Evolutionary conservation across 2,113 vertebrate genomes (phyloP), one percentile per base, ranked within the genome.

Genomic region (Corythaeola cristata): DNA sequence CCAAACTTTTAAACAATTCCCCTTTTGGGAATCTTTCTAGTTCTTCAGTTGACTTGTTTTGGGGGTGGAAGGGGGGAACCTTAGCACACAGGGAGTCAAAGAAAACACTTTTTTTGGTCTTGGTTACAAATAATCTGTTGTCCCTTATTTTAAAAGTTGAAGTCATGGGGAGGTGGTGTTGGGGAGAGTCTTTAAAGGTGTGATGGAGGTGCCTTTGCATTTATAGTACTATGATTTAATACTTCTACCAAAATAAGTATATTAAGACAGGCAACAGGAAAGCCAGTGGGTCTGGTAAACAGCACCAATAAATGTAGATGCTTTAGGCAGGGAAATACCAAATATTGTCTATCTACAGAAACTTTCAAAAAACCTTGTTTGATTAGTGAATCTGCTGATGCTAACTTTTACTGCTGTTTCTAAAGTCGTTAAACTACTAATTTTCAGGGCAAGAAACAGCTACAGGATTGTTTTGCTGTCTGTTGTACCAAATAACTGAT

Each of bases 11-110:
- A 88, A 90, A 66, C 47, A 69, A 20, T 96, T 95, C 87, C 93
- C 75, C 94, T 95, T 97, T 96, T 82, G 95, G 94, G 93, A 95
- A 72, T 75, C 77, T 94, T 96, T 96, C 80, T 91, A 92, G 74
- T 69, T 55, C 73, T 96, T 95, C 76, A 68, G 50, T 71, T 72
- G 11, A 84, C 33, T 80, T 80, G 33, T 52, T 92, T 62, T 60
- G 50, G 63, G 41, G 44, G 15, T 3, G 60, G 93, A 72, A 39
- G 15, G 12, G 52, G 11, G 26, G 37, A 49, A 53, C 12, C 53
- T 80, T 37, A 22, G 23, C 32, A n/a, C 60, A 71, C 41, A 82
- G 55, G 81, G 83, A 88, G 39, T 67, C 55, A 85, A 83, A 91
- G 37, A 20, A 79, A 79, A 90, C 5, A 9, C 33, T 86, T 82